Percentiles rank a stretch among this genome's conserved stretches.
Conservation (phyloP, 2,113 vertebrate species). For the Sylvia atricapilla region DNA sequence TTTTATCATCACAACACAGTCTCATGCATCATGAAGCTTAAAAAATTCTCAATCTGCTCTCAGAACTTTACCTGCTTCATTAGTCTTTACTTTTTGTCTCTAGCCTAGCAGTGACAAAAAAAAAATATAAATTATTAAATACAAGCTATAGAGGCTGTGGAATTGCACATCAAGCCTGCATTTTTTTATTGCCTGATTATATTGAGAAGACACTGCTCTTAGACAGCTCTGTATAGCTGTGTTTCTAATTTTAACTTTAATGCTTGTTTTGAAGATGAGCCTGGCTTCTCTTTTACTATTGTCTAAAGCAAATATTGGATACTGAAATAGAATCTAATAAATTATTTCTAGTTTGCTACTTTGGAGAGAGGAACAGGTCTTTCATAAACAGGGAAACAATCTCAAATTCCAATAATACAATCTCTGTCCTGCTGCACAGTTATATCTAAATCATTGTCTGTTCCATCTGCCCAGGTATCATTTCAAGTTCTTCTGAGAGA, state of each 20-base stretch:
- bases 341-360: neutral
- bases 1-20: neutral
- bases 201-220: neutral
- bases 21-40: neutral
- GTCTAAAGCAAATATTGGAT: neutral
- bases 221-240: neutral
- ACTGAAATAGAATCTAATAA: neutral
- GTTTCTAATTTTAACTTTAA: neutral
- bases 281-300: neutral
- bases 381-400: neutral
- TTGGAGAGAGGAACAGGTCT: neutral
- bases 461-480: neutral
- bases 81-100: neutral
- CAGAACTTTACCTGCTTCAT: neutral
- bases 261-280: constrained; percentile 6
- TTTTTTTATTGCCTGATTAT: neutral
- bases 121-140: neutral
- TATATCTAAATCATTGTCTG: neutral
- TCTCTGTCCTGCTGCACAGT: neutral
- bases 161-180: neutral
- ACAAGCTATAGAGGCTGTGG: neutral
- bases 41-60: neutral
- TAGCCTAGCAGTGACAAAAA: neutral
- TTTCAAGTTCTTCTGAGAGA: neutral
- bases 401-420: neutral